These are phyloP conservation scores for Dysidea cf. avara DNA, from an alignment of 37 sponge, comb jelly and placozoan species.

Conservation along the genomic window DNA sequence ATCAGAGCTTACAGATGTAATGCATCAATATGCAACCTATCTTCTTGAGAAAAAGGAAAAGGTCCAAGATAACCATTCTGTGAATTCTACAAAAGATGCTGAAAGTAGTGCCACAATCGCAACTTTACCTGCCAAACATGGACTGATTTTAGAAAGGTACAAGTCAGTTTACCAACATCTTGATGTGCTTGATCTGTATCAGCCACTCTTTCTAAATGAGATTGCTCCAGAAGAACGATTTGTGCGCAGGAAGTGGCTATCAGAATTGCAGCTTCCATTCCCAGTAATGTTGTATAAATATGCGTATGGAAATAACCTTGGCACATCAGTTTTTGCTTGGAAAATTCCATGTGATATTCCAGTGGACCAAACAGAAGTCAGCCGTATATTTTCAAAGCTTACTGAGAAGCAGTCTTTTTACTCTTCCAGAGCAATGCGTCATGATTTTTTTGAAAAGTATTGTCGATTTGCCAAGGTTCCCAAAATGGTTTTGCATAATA, in stretches of 20 bases:
- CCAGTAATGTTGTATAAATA: constrained; percentile 32
- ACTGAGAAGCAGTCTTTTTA: constrained; percentile 5
- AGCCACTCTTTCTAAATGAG: constrained; percentile 28
- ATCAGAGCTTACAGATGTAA: too few relatives aligned
- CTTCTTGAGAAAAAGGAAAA: too few relatives aligned
- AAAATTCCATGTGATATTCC: constrained; percentile 13
- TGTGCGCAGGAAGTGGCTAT: constrained; percentile 29
- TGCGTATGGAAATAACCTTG: constrained; percentile 40
- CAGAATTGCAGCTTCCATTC: too few relatives aligned
- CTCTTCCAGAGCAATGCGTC: constrained; percentile 18
- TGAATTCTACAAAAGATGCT: too few relatives aligned
- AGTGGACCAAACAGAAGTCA: constrained; percentile 3
- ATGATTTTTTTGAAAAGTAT: constrained; percentile 25
- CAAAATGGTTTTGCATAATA: constrained; percentile 24
- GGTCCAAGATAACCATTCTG: too few relatives aligned
- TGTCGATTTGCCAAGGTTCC: constrained; percentile 12
- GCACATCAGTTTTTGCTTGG: constrained; percentile 23
- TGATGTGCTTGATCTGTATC: too few relatives aligned
- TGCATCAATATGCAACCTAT: too few relatives aligned
- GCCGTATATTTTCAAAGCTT: constrained; percentile 20
- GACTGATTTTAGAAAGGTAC: too few relatives aligned
- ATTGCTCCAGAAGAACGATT: constrained; percentile 20
- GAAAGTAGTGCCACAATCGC: too few relatives aligned
- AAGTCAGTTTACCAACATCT: too few relatives aligned
- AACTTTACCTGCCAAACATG: too few relatives aligned